Evolutionary conservation across 2,888 invertebrate species (phyloP).

Genomic region (Pyrrhosoma nymphula): DNA sequence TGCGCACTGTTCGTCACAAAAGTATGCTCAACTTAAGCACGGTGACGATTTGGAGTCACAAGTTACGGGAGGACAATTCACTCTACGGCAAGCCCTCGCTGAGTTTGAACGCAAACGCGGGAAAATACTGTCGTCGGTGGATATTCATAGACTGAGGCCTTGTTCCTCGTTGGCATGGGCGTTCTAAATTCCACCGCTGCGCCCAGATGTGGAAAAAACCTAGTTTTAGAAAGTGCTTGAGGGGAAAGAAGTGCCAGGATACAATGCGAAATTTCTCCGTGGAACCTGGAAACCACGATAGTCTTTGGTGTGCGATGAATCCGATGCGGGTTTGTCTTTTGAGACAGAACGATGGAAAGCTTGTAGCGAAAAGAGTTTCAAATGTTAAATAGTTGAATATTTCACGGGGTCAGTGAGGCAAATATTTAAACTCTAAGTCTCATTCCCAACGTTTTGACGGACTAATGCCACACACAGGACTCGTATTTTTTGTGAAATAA

Average conservation of each 20-base stretch:
- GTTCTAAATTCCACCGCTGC: neutral
- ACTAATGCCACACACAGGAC: too few species aligned
- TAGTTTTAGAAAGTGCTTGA: neutral
- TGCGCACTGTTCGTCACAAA: too few species aligned
- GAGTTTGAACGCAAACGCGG: neutral
- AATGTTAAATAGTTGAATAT: too few species aligned
- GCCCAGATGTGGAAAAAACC: conserved; percentile 1
- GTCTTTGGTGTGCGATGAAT: neutral
- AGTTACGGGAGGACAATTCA: neutral
- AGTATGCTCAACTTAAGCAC: neutral
- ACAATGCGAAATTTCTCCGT: neutral
- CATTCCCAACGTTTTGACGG: too few species aligned
- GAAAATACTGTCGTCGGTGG: neutral
- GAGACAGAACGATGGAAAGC: too few species aligned
- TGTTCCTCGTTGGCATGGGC: neutral
- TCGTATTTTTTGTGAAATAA: too few species aligned
- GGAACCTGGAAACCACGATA: neutral
- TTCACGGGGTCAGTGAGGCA: too few species aligned
- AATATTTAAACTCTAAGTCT: too few species aligned
- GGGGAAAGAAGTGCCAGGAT: neutral
- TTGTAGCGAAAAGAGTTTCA: too few species aligned
- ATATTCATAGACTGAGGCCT: conserved; percentile 4
- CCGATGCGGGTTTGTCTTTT: too few species aligned
- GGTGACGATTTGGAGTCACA: too few species aligned
- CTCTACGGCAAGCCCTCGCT: neutral